Base-by-base conservation (phyloP, 2,113 vertebrate species). In the Erythrocercus mccallii region DNA sequence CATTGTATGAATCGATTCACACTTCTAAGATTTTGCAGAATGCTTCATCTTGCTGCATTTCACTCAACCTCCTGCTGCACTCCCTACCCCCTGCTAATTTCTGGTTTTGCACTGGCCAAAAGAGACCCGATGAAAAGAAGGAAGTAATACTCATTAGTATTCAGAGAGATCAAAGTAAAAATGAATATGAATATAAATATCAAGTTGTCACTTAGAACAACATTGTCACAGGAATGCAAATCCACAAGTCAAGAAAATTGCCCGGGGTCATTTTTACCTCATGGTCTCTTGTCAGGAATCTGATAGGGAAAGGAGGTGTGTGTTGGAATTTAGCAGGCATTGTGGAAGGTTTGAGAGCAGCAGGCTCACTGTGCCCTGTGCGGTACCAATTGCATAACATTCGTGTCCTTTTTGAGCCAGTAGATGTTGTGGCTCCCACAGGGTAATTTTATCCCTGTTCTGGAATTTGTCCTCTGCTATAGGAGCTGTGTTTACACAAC, bases 161-260 rank as follows among this genome's bases (percentile, higher is more conserved):
- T 65, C 9, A 73, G 31, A 47, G 47, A 78, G 9, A 37, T 21
- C 18, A 21, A 72, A 72, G 6, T 56, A 19, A 77, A 81, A 73
- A 47, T 28, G 0, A 60, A 24, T 22, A 47, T 28, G 0, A 60
- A 24, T 22, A 0, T 9, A 38, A 33, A 9, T 28, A 21, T 42
- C 3, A 56, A 48, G 21, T 11, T 74, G 20, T 4, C 11, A 31
- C 15, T 66, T 66, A 15, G 1, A 54, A 5, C 21, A 69, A 31
- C n/a, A 23, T 35, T 79, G 4, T 44, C 37, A 20, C 8, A 11
- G 6, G 18, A 56, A 31, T 37, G 8, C 3, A 48, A 40, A 48
- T 15, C 40, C 27, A 12, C 22, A 77, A 51, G 37, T 37, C 53
- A 27, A 15, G 38, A 51, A 28, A 51, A 60, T 4, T 50, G 9